Conservation (phyloP, 2,888 invertebrate species). For the Melanargia galathea region DNA sequence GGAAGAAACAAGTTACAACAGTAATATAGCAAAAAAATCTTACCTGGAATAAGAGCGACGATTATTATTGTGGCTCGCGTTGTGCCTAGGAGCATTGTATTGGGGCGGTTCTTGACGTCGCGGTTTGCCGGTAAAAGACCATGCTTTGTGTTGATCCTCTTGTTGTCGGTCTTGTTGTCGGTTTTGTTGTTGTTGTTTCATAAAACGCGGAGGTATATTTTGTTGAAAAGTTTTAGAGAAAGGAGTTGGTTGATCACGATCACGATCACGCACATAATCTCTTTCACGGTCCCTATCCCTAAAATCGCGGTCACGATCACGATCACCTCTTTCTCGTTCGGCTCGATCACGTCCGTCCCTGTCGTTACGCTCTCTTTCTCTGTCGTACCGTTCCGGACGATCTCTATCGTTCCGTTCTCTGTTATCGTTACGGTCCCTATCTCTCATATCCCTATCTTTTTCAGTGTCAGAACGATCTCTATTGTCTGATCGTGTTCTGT, state of each 20-base stretch:
- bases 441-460: slow-evolving; percentile 56
- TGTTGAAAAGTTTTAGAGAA: slow-evolving; percentile 90
- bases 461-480: slow-evolving; percentile 50
- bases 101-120: slow-evolving; percentile 67
- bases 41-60: slow-evolving; percentile 76
- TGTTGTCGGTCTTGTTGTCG: slow-evolving; percentile 73
- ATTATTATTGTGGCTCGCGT: slow-evolving; percentile 59
- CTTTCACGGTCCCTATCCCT: slow-evolving; percentile 48
- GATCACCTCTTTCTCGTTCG: slow-evolving; percentile 56
- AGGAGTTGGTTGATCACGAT: slow-evolving; percentile 74
- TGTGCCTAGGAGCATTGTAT: slow-evolving; percentile 70
- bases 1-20: not conserved
- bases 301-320: slow-evolving; percentile 52
- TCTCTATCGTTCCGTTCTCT: slow-evolving; percentile 48
- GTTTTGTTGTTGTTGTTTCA: slow-evolving; percentile 88
- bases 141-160: slow-evolving; percentile 72
- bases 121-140: slow-evolving; percentile 71
- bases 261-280: slow-evolving; percentile 51
- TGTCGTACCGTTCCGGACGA: slow-evolving; percentile 46
- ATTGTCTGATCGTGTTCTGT: slow-evolving; percentile 50
- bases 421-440: slow-evolving; percentile 63
- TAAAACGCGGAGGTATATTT: slow-evolving; percentile 93
- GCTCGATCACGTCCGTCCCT: slow-evolving; percentile 53
- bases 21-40: slow-evolving; percentile 18
- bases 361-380: slow-evolving; percentile 58